Evolutionary conservation across 2,797 vertebrate species (phyloP).

Genomic region (Typhlichthys subterraneus): DNA sequence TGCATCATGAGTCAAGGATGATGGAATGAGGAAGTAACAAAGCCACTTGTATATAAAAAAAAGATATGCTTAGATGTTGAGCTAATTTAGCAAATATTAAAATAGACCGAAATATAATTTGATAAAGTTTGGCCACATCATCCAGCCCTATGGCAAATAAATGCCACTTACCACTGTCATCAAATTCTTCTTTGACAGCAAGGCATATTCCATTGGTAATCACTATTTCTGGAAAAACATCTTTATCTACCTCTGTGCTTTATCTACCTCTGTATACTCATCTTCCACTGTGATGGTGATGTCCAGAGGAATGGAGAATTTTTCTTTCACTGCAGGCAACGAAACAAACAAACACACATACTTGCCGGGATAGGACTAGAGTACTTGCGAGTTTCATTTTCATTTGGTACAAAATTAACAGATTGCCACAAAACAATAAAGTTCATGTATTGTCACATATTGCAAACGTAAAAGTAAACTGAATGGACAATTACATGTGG

Average conservation of each 20-base stretch:
- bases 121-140: no score
- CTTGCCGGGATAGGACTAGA: no score
- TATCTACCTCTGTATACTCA: constrained; percentile 6
- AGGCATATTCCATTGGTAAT: not conserved
- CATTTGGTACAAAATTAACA: not conserved
- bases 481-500: no score
- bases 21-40: no score
- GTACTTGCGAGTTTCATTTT: not conserved
- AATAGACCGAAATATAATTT: no score
- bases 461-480: no score
- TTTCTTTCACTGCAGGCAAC: not conserved
- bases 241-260: constrained; percentile 5
- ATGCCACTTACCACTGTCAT: not conserved
- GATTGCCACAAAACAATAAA: no score
- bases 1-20: no score
- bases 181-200: not conserved
- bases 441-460: no score
- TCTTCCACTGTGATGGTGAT: not conserved
- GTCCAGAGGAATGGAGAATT: not conserved
- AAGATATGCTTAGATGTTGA: no score
- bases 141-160: not conserved
- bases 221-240: not conserved
- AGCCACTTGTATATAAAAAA: no score
- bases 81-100: no score
- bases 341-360: not conserved